A percentile compares a stretch with the other conserved stretches of the same genome.
Evolutionary conservation across 2,797 vertebrate genomes (phyloP).

Genomic region (Micropoecilia bifurca): DNA sequence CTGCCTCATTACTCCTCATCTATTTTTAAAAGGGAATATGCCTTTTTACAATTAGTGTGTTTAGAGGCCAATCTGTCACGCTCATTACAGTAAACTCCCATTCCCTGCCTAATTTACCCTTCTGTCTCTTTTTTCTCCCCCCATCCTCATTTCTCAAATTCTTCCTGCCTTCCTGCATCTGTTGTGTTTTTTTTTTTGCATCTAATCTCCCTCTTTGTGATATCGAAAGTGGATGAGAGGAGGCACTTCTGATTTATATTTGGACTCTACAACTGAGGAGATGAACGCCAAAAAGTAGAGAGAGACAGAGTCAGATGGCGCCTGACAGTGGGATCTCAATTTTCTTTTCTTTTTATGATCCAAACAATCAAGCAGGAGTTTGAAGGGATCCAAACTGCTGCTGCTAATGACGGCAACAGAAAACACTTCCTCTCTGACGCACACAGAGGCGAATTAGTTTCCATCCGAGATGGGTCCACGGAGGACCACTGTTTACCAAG

Average conservation of each 20-base stretch:
- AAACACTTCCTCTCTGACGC: constrained; percentile 44
- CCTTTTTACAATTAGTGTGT: constrained; percentile 72
- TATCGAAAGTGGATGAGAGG: constrained; percentile 3
- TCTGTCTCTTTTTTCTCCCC: background rate
- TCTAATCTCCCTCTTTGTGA: constrained; percentile 18
- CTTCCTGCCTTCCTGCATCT: constrained; percentile 20
- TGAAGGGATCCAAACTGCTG: constrained; percentile 35
- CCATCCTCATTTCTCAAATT: constrained; percentile 3
- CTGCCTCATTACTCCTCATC: constrained; percentile 73
- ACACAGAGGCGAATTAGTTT: constrained; percentile 49
- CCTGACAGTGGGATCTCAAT: constrained; percentile 12
- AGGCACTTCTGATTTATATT: constrained; percentile 23
- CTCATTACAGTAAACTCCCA: constrained; percentile 55
- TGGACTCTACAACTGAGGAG: constrained; percentile 14
- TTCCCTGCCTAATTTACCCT: constrained; percentile 11
- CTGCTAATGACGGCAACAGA: constrained; percentile 50
- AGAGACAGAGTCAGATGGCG: constrained; percentile 8
- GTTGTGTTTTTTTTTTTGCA: background rate
- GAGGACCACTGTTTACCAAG: constrained; percentile 67
- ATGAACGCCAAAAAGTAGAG: constrained; percentile 8
- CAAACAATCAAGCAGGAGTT: constrained; percentile 39
- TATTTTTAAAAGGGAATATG: constrained; percentile 74
- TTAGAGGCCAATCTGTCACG: constrained; percentile 72
- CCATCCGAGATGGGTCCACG: constrained; percentile 46
- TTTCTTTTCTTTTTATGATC: constrained; percentile 40